phyloP scores from a whole-genome alignment of 2,113 vertebrate species.

The Ciconia maguari region DNA sequence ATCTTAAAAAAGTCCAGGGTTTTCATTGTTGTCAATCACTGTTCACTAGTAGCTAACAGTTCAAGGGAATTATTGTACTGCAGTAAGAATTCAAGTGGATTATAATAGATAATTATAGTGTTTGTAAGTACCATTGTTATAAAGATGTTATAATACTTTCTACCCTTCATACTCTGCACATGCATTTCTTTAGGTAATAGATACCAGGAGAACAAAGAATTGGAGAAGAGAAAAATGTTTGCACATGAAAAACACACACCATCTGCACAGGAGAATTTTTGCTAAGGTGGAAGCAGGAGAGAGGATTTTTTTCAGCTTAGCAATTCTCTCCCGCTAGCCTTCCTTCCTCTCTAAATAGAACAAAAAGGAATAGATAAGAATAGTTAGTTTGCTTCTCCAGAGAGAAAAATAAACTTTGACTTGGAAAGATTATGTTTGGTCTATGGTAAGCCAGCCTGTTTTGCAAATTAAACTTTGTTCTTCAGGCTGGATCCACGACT shows the following conservation, averaged over 20 bases:
- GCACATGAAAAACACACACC: background rate
- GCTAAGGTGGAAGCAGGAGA: background rate
- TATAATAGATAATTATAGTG: background rate
- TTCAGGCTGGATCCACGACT: background rate
- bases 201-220: background rate
- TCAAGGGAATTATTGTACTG: background rate
- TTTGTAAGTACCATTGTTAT: background rate
- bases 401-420: background rate
- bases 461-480: background rate
- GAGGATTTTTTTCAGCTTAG: background rate
- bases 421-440: background rate
- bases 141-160: background rate
- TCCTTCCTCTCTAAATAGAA: background rate
- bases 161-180: background rate
- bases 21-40: background rate
- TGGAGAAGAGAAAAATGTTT: background rate
- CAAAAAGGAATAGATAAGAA: background rate
- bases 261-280: background rate
- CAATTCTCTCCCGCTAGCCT: background rate
- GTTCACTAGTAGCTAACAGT: background rate
- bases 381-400: background rate
- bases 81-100: conserved; percentile 2
- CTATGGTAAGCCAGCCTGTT: background rate
- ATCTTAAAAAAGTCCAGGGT: background rate
- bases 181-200: background rate